A percentile compares a stretch with the other conserved stretches of the same genome.
These are phyloP conservation scores for Agrotis clavis DNA, from an alignment of 2,888 invertebrate genomes.

Conservation along the genomic window DNA sequence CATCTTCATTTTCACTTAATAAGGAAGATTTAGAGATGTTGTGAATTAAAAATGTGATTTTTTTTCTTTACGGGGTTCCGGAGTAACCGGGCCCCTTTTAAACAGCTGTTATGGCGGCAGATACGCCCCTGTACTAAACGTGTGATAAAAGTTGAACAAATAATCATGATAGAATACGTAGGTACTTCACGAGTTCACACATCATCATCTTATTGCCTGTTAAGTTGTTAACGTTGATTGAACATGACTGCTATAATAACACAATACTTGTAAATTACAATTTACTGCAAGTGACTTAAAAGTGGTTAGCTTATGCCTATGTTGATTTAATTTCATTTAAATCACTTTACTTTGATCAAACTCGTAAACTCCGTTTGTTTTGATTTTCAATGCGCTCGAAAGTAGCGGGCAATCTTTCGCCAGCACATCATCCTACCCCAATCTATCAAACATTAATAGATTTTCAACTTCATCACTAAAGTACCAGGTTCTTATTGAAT, in stretches of 20 bases:
- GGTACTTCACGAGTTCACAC: slow-evolving; percentile 36
- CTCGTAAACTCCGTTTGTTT: background rate
- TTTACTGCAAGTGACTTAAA: background rate
- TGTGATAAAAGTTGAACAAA: slow-evolving; percentile 12
- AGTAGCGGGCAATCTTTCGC: background rate
- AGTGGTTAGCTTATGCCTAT: background rate
- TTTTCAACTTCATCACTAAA: no score
- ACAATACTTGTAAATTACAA: background rate
- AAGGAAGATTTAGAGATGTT: no score
- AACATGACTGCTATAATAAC: slow-evolving; percentile 20
- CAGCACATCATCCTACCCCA: background rate
- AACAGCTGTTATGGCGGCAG: no score
- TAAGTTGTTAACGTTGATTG: slow-evolving; percentile 35
- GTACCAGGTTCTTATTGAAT: no score
- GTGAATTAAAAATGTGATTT: no score
- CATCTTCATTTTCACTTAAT: no score
- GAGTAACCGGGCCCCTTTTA: no score
- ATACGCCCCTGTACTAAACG: no score
- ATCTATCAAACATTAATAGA: no score
- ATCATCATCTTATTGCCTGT: slow-evolving; percentile 16
- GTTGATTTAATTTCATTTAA: background rate
- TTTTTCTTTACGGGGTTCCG: no score
- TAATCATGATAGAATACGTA: slow-evolving; percentile 13
- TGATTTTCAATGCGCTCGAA: background rate
- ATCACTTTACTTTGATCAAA: background rate